Percentiles rank a stretch among this genome's conserved stretches.
Conservation (phyloP, 2,797 vertebrate genomes). For the Salmo trutta region DNA sequence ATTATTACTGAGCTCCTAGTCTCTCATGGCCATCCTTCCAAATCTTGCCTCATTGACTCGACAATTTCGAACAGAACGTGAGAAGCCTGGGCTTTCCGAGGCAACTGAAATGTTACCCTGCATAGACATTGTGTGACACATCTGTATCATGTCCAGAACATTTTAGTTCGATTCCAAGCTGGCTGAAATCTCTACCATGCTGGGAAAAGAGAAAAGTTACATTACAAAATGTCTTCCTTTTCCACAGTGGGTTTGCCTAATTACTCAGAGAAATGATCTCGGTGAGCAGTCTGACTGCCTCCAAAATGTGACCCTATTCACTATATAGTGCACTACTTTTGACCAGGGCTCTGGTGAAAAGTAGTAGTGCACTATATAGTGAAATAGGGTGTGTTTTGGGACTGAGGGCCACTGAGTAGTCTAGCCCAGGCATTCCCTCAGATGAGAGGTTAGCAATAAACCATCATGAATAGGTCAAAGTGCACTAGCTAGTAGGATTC, state of each 20-base stretch:
- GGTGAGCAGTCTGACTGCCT: not conserved
- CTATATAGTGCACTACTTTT: not conserved
- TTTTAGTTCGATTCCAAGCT: not conserved
- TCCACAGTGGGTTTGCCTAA: not conserved
- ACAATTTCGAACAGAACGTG: not conserved
- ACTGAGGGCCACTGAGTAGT: not conserved
- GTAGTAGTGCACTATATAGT: not conserved
- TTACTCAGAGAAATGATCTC: conserved; percentile 3
- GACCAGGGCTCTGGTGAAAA: not conserved
- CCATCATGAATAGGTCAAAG: not conserved
- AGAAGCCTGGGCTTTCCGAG: not conserved
- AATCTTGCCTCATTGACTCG: not conserved
- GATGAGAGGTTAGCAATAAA: too few relatives aligned
- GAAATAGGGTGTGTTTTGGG: not conserved
- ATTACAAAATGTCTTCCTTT: conserved; percentile 1
- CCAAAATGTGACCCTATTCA: not conserved
- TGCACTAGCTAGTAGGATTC: not conserved
- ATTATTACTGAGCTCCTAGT: not conserved
- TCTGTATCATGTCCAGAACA: not conserved
- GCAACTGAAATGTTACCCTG: not conserved
- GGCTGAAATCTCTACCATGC: not conserved
- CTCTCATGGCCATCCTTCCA: not conserved
- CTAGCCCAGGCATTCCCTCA: not conserved
- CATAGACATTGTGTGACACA: not conserved
- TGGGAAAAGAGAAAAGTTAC: not conserved